phyloP scores from a whole-genome alignment of 1,140 invertebrate genomes.

The Galendromus occidentalis region DNA sequence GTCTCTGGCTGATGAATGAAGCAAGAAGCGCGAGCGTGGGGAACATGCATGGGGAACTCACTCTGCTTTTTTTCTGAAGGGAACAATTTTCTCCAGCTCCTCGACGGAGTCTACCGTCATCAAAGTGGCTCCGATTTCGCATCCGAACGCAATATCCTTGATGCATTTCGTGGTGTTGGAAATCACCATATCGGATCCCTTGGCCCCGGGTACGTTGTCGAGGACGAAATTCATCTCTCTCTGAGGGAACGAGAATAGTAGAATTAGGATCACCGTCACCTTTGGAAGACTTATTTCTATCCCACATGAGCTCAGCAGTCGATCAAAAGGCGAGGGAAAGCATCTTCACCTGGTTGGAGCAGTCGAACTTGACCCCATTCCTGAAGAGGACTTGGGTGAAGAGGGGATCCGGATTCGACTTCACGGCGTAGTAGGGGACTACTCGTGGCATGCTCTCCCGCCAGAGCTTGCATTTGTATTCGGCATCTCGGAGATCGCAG shows the following conservation, averaged over 20 bases:
- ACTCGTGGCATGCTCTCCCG: neutral
- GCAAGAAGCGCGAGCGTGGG: too few species aligned
- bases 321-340: too few species aligned
- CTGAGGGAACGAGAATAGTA: neutral
- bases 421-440: neutral
- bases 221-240: neutral
- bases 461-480: neutral
- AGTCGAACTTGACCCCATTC: slow-evolving; percentile 4
- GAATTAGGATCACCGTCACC: neutral
- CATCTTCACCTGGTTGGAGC: neutral
- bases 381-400: neutral
- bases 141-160: slow-evolving; percentile 6
- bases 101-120: neutral
- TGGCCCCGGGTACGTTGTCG: neutral
- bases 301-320: too few species aligned
- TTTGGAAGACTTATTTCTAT: too few species aligned
- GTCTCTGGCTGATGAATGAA: too few species aligned
- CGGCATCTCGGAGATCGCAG: neutral
- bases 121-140: neutral
- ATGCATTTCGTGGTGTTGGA: neutral
- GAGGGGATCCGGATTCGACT: neutral
- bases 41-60: neutral
- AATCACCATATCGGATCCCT: neutral
- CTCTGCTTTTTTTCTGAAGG: neutral
- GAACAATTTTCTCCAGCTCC: neutral